Base-by-base conservation (phyloP, 1,140 invertebrate species). In the Bombus superbus region DNA sequence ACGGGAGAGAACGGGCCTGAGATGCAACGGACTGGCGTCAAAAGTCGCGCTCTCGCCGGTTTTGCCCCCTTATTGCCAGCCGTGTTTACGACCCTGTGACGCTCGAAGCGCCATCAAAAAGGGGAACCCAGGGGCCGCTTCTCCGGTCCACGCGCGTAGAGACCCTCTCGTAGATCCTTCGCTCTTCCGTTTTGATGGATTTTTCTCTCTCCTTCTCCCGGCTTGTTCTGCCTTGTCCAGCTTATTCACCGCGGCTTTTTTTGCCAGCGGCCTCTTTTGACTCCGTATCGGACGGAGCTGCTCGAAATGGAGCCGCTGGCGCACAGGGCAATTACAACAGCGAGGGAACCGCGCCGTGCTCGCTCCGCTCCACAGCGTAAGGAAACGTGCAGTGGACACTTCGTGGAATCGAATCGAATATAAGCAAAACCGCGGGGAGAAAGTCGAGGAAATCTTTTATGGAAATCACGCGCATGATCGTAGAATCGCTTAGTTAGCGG, bases 61-160 rank as follows among this genome's bases (percentile, higher is more conserved):
- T 92, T 91, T 75, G 85, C 88, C 78, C 75, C 73, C 83, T 91
- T 91, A 91, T 88, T 77, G 86, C 89, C 79, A 88, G 89, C 80
- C 87, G 89, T 91, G 92, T 94, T 94, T 94, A 92, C 92, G 93
- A 94, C 42, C 11, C 8, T 18, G 73, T 15, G 82, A 93, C 89
- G 92, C 89, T 93, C 86, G 92, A 92, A 94, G 89, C 88, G 88
- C 89, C 92, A 92, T 94, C 88, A 92, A 93, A 92, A 91, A 84
- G 66, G 38, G 32, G 57, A 72, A 88, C 71, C 83, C 77, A 28
- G 57, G 62, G 53, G 62, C 77, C 84, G 40, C 40, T 32, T 42
- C 25, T 28, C 5, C 11, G 25, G 68, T 38, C 44, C 79, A 59
- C 71, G 64, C 79, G 64, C 80, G 86, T 89, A 88, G 87, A 87